phyloP scores from a whole-genome alignment of 2,888 invertebrate genomes.

The Ramazzottius varieornatus region DNA sequence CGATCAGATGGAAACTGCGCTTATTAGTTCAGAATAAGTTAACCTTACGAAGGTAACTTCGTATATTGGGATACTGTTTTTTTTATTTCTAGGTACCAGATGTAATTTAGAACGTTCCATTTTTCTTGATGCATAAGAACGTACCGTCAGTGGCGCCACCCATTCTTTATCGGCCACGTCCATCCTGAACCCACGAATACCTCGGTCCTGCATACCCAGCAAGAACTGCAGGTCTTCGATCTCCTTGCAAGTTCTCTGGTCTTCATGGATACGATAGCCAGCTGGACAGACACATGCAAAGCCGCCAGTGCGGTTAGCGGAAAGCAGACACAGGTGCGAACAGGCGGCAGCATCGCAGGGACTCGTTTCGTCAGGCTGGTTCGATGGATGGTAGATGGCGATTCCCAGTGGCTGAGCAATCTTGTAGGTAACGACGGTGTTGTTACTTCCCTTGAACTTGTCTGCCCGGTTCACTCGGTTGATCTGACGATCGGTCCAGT shows the following conservation, averaged over 20 bases:
- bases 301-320: constrained; percentile 31
- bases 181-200: background rate
- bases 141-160: background rate
- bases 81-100: too few relatives aligned
- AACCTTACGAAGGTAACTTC: too few relatives aligned
- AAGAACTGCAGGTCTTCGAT: constrained; percentile 7
- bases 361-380: constrained; percentile 44
- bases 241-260: constrained; percentile 16
- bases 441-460: constrained; percentile 68
- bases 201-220: background rate
- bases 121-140: too few relatives aligned
- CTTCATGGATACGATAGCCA: constrained; percentile 29
- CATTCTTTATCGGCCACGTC: background rate
- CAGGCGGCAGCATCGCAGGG: constrained; percentile 52
- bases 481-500: constrained; percentile 65
- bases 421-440: constrained; percentile 71
- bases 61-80: too few relatives aligned
- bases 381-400: constrained; percentile 72
- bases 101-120: too few relatives aligned
- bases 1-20: too few relatives aligned
- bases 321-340: constrained; percentile 68
- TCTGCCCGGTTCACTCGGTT: constrained; percentile 23
- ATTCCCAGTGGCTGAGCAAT: constrained; percentile 83
- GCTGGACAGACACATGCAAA: constrained; percentile 75
- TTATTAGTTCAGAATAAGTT: too few relatives aligned